phyloP scores from a whole-genome alignment of 1,140 invertebrate genomes.

The Drosophila insularis region DNA sequence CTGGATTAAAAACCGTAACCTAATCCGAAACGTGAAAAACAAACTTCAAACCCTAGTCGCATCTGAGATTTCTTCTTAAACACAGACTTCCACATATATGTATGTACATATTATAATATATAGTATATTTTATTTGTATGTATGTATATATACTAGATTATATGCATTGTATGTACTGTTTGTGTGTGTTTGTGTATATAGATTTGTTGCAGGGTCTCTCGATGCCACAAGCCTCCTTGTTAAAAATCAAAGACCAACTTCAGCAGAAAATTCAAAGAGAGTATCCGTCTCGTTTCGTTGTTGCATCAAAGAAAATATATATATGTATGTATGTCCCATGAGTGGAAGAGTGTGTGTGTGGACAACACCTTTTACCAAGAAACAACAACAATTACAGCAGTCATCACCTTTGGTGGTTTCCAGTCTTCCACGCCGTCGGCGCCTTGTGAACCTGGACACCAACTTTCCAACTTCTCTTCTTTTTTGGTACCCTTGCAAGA shows the following conservation, averaged over 20 bases:
- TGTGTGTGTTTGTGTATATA: background rate
- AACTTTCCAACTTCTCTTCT: constrained; percentile 26
- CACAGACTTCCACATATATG: background rate
- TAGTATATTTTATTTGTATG: background rate
- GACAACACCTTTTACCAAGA: constrained; percentile 78
- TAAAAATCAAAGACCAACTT: constrained; percentile 45
- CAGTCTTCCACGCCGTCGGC: constrained; percentile 56
- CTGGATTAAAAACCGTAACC: background rate
- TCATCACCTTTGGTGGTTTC: constrained; percentile 78
- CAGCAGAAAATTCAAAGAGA: constrained; percentile 65
- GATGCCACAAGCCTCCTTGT: background rate
- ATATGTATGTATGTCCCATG: constrained; percentile 53
- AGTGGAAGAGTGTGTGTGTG: constrained; percentile 38
- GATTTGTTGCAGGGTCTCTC: background rate
- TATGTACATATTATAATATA: background rate
- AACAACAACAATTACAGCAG: constrained; percentile 79
- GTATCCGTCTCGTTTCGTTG: constrained; percentile 38
- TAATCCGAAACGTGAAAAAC: background rate
- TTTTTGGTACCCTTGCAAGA: background rate
- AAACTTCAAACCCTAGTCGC: background rate
- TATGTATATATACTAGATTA: background rate
- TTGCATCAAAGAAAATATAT: constrained; percentile 20
- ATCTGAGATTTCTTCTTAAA: background rate
- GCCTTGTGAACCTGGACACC: constrained; percentile 68
- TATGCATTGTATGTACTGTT: no score